Evolutionary conservation across 2,888 invertebrate genomes (phyloP), one percentile per base, ranked within the genome.

Genomic region (Meteorus cinctellus): DNA sequence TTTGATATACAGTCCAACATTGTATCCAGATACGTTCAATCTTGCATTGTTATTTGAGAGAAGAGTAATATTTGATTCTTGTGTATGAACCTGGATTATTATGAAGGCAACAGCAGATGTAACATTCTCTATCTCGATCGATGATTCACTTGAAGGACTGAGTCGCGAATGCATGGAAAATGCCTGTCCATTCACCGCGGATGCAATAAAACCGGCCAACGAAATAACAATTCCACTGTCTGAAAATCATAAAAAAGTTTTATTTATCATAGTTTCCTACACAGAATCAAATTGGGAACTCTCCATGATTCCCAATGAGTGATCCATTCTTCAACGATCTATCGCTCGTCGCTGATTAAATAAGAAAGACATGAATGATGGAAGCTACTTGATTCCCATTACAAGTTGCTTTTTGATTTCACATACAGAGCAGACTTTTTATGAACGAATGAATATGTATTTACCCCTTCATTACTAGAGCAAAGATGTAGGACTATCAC

Each of bases 21-120:
- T 94, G 1, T 92, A 92, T 0, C 95, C 94, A 16, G 83, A 90
- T 2, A 93, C 88, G 16, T 87, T 88, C 1, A 14, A 48, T n/a
- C n/a, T 48, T n/a, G 88, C 10, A 27, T n/a, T 76, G 16, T 67
- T n/a, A 60, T 69, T 70, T n/a, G 91, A 92, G 31, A 92, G 92
- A 51, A 94, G 82, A 0, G 92, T 91, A 0, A 94, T 85, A 86
- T 93, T 92, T 76, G 91, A 86, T 16, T 91, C 81, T 79, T 92
- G 92, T 67, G 92, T 91, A 84, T 95, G 95, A 4, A 91, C 91
- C 92, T 95, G 94, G 59, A 94, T 88, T 75, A 94, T 86, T 24
- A 94, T 89, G 84, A 93, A 95, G 1, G 90, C 89, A 45, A 92
- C 86, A 74, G 87, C 86, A 1, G 86, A 80, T 14, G 91, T 90